A percentile compares a stretch with the other conserved stretches of the same genome.
These are phyloP conservation scores for Epiblema foenella DNA, from an alignment of 2,888 invertebrate species.

Conservation along the genomic window DNA sequence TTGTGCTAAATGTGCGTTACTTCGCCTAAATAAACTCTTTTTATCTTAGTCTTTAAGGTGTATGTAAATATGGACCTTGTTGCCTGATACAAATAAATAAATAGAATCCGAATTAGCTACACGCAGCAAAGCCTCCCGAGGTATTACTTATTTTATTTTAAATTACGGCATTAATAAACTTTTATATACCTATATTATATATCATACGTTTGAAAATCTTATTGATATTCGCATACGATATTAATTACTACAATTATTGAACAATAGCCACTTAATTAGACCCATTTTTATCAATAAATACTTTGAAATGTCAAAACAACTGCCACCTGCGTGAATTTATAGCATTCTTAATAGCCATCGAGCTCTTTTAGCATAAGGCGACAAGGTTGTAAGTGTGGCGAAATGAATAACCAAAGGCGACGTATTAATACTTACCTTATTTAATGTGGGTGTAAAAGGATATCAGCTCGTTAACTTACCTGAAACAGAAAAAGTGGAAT, in stretches of 20 bases:
- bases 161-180: neutral
- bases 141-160: neutral
- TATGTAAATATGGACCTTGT: too few species aligned
- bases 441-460: conserved; percentile 35
- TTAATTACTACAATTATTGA: conserved; percentile 18
- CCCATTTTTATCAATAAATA: conserved; percentile 32
- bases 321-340: conserved; percentile 50
- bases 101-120: too few species aligned
- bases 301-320: conserved; percentile 47
- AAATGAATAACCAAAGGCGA: conserved; percentile 3
- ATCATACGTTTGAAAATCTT: neutral
- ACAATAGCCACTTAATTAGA: conserved; percentile 30
- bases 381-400: conserved; percentile 20
- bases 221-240: conserved; percentile 6
- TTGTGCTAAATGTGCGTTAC: neutral
- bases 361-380: neutral
- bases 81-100: too few species aligned
- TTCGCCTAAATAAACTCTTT: too few species aligned
- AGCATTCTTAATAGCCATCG: conserved; percentile 44
- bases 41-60: too few species aligned
- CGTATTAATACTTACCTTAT: conserved; percentile 45
- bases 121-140: neutral
- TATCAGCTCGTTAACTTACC: conserved; percentile 51
- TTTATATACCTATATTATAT: neutral
- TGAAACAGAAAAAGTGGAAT: conserved; percentile 49